Evolutionary conservation across 2,797 vertebrate species (phyloP).

Genomic region (Pogonophryne albipinna): DNA sequence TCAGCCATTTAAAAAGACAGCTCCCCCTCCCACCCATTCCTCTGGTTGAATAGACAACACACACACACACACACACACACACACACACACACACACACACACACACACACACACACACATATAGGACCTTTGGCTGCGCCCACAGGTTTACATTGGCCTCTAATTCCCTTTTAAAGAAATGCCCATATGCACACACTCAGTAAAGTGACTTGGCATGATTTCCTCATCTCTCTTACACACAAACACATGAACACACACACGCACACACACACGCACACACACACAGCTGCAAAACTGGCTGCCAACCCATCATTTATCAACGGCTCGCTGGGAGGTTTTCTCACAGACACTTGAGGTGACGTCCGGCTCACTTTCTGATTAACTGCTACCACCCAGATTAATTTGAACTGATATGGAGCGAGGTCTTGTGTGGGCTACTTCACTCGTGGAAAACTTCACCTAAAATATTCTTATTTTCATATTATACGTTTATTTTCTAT

Average conservation of each 20-base stretch:
- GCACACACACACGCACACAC: constrained; percentile 8
- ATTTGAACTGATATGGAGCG: constrained; percentile 47
- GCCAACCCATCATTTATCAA: constrained; percentile 67
- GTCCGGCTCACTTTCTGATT: constrained; percentile 58
- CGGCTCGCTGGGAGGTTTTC: constrained; percentile 54
- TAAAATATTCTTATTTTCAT: constrained; percentile 40
- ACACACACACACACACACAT: constrained; percentile 16
- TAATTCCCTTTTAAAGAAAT: constrained; percentile 58
- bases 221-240: constrained; percentile 11
- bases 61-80: constrained; percentile 12
- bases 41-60: constrained; percentile 63
- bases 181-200: constrained; percentile 36
- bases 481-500: constrained; percentile 46
- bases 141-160: constrained; percentile 74
- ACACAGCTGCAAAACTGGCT: constrained; percentile 29
- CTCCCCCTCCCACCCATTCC: constrained; percentile 61
- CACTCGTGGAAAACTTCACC: constrained; percentile 30
- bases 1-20: constrained; percentile 69
- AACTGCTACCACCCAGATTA: constrained; percentile 65
- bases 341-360: constrained; percentile 63
- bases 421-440: constrained; percentile 42
- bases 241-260: constrained; percentile 7
- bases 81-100: constrained; percentile 10
- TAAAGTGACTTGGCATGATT: constrained; percentile 22
- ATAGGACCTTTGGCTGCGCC: constrained; percentile 49